A percentile compares a stretch with the other conserved stretches of the same genome.
phyloP scores from a whole-genome alignment of 2,888 invertebrate genomes.

The Microctonus aethiopoides region DNA sequence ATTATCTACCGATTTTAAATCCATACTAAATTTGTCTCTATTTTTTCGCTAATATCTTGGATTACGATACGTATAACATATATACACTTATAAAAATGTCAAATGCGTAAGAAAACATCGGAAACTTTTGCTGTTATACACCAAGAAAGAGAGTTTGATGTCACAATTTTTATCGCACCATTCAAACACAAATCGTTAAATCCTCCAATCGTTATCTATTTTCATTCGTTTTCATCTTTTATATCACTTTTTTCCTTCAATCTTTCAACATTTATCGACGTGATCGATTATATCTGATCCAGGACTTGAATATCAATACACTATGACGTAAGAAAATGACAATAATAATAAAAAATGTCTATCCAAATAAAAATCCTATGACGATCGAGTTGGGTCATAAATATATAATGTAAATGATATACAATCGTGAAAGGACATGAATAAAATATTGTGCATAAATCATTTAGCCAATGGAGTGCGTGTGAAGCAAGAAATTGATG shows the following conservation, averaged over 20 bases:
- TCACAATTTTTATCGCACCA: not conserved
- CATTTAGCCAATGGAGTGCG: not conserved
- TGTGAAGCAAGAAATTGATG: not conserved
- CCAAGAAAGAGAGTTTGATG: not conserved
- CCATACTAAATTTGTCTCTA: too few relatives aligned
- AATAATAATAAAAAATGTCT: slow-evolving; percentile 11
- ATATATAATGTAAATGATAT: not conserved
- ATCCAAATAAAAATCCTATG: slow-evolving; percentile 5
- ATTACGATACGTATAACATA: too few relatives aligned
- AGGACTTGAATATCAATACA: not conserved
- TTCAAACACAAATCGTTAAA: not conserved
- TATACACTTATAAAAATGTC: not conserved
- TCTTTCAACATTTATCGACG: not conserved
- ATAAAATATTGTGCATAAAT: slow-evolving; percentile 12
- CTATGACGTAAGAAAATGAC: too few relatives aligned
- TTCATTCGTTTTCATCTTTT: not conserved
- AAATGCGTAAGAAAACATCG: not conserved
- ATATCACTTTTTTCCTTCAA: not conserved
- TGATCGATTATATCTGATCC: not conserved
- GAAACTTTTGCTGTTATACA: not conserved
- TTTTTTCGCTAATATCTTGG: too few relatives aligned
- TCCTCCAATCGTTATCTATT: not conserved
- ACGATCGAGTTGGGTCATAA: not conserved
- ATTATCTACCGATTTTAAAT: too few relatives aligned
- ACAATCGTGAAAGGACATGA: not conserved